These are phyloP conservation scores for Boulengeromyrus knoepffleri DNA, from an alignment of 2,113 vertebrate species.

Conservation along the genomic window DNA sequence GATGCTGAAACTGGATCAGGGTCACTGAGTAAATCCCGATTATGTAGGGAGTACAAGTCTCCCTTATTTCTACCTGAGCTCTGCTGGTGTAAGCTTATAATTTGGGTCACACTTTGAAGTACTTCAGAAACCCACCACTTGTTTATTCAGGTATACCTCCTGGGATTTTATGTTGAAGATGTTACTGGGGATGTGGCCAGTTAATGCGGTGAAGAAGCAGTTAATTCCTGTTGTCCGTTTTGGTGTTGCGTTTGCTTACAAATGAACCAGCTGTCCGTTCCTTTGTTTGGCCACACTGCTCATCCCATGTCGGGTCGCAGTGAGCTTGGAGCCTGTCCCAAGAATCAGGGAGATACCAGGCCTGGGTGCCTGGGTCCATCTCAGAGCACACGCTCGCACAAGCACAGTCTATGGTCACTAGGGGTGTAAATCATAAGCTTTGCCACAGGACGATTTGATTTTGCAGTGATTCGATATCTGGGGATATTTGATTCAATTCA, in stretches of 20 bases:
- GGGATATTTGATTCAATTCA: neutral
- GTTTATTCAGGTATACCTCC: conserved; percentile 4
- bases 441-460: neutral
- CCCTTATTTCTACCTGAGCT: neutral
- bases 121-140: neutral
- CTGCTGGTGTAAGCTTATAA: conserved; percentile 8
- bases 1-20: neutral
- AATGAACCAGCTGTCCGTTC: neutral
- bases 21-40: neutral
- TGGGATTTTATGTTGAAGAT: neutral
- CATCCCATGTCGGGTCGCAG: neutral
- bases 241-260: neutral
- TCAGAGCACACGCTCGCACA: neutral
- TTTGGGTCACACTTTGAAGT: neutral
- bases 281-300: neutral
- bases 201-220: neutral
- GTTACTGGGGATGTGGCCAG: neutral
- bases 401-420: neutral
- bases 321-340: neutral
- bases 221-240: neutral
- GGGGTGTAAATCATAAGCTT: neutral
- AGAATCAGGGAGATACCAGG: neutral
- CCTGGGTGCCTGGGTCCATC: neutral
- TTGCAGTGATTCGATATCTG: neutral
- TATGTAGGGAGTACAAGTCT: neutral